Percentiles rank a stretch among this genome's conserved stretches.
These are phyloP conservation scores for Drosophila tani DNA, from an alignment of 1,140 invertebrate species.

Conservation along the genomic window DNA sequence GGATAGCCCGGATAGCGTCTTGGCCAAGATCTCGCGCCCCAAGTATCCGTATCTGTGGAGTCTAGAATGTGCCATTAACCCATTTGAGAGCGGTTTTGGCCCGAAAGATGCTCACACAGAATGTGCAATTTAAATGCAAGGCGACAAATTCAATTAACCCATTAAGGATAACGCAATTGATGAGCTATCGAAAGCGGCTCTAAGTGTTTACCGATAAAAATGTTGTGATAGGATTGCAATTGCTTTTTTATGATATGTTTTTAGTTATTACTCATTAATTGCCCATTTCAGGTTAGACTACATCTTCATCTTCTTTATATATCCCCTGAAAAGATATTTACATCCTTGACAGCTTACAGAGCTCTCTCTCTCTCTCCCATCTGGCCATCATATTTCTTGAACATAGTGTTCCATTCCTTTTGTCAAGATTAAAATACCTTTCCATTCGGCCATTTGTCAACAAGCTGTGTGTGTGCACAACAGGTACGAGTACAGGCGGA, in stretches of 20 bases:
- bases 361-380: neutral
- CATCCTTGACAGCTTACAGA: constrained; percentile 2
- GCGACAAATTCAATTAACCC: constrained; percentile 49
- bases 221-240: constrained; percentile 4
- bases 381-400: constrained; percentile 17
- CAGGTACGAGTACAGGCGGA: constrained; percentile 51
- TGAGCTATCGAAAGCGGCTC: neutral
- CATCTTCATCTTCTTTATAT: neutral
- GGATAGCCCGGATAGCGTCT: constrained; percentile 44
- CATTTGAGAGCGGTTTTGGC: constrained; percentile 54
- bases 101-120: constrained; percentile 52
- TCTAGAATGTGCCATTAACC: constrained; percentile 81
- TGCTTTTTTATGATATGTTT: constrained; percentile 3
- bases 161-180: constrained; percentile 36
- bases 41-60: constrained; percentile 25
- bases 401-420: constrained; percentile 23
- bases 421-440: constrained; percentile 38
- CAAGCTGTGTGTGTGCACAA: constrained; percentile 40
- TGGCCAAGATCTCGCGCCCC: constrained; percentile 51
- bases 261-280: neutral
- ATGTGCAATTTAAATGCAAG: constrained; percentile 36
- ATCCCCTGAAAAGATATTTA: too few species aligned
- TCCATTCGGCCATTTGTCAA: constrained; percentile 43
- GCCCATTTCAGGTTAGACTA: neutral
- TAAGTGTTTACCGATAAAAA: constrained; percentile 12